Evolutionary conservation across 1,140 invertebrate genomes (phyloP).

Genomic region (Popillia japonica): DNA sequence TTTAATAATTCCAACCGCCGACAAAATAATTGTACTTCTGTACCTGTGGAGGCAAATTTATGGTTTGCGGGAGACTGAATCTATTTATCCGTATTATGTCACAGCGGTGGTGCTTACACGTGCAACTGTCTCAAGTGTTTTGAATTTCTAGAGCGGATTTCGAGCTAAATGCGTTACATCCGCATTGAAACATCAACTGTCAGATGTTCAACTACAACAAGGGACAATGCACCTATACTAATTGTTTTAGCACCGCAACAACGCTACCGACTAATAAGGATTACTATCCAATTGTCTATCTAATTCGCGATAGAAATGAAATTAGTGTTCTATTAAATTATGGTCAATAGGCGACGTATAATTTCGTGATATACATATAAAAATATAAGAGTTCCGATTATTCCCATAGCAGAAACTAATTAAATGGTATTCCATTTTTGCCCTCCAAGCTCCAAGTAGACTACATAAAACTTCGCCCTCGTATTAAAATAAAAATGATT

Average conservation of each 20-base stretch:
- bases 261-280: background rate
- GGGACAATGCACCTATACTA: background rate
- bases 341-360: background rate
- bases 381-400: too few species aligned
- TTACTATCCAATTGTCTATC: background rate
- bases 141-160: background rate
- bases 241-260: background rate
- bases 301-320: background rate
- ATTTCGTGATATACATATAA: too few species aligned
- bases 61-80: background rate
- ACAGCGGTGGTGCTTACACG: background rate
- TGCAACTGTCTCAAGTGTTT: background rate
- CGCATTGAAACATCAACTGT: background rate
- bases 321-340: background rate
- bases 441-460: too few species aligned
- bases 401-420: too few species aligned
- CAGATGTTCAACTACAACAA: background rate
- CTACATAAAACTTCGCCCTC: too few species aligned
- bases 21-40: background rate
- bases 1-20: background rate
- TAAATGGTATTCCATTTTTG: too few species aligned
- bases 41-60: background rate
- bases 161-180: background rate
- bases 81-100: slow-evolving; percentile 22
- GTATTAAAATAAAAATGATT: too few species aligned